phyloP scores from a whole-genome alignment of 92 coral and sea anemone genomes.

The Porites lobata region DNA sequence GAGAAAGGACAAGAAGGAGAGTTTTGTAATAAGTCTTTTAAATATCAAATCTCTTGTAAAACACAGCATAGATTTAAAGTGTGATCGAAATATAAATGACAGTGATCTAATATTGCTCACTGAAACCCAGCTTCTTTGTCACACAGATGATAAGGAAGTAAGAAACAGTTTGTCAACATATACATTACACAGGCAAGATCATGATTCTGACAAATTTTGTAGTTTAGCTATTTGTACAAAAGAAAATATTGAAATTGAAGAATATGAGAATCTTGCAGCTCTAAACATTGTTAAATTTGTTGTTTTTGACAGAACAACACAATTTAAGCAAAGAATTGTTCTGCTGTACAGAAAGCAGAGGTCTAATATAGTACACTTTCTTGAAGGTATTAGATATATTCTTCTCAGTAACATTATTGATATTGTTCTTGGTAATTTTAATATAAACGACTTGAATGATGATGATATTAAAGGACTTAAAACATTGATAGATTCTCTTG shows the following conservation, averaged over 20 bases:
- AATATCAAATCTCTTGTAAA: constrained; percentile 38
- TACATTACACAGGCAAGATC: constrained; percentile 62
- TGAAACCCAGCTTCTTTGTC: constrained; percentile 43
- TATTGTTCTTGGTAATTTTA: constrained; percentile 9
- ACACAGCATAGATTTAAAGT: constrained; percentile 41
- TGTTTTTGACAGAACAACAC: not conserved
- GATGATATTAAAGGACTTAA: constrained; percentile 18
- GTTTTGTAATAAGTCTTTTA: constrained; percentile 8
- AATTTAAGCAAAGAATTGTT: not conserved
- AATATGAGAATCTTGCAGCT: not conserved
- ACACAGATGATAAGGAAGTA: constrained; percentile 36
- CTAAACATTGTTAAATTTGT: not conserved
- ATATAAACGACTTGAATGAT: constrained; percentile 27
- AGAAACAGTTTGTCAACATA: constrained; percentile 36
- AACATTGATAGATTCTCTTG: constrained; percentile 3
- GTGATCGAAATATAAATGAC: constrained; percentile 13
- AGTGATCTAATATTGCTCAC: constrained; percentile 42
- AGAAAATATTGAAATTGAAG: not conserved
- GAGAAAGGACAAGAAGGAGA: not conserved
- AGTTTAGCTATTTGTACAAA: constrained; percentile 51
- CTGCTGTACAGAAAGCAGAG: constrained; percentile 28
- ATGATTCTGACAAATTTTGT: constrained; percentile 31
- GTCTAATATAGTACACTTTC: constrained; percentile 31
- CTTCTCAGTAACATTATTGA: constrained; percentile 14
- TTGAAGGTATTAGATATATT: constrained; percentile 15